A percentile compares a stretch with the other conserved stretches of the same genome.
Conservation (phyloP, 1,140 invertebrate genomes). For the Lordiphosa stackelbergi region DNA sequence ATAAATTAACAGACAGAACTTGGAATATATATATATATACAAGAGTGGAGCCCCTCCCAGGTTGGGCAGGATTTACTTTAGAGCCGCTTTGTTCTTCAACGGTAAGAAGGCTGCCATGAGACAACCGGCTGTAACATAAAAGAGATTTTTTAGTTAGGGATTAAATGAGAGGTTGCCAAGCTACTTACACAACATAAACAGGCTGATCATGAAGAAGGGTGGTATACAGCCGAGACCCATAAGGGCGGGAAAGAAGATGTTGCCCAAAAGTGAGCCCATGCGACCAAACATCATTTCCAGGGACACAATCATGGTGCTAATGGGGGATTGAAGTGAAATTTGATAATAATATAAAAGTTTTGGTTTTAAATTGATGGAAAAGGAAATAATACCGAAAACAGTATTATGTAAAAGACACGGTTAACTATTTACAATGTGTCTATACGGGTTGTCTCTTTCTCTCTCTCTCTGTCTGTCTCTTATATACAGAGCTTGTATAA, state of each 20-base stretch:
- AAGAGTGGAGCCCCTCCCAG: not conserved
- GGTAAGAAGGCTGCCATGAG: conserved; percentile 61
- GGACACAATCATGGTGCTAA: conserved; percentile 68
- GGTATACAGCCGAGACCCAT: conserved; percentile 65
- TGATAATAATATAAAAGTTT: too few species aligned
- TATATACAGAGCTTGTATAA: too few species aligned
- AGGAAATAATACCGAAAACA: too few species aligned
- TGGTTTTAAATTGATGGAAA: too few species aligned
- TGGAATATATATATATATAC: conserved; percentile 4
- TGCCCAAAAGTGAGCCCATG: conserved; percentile 58
- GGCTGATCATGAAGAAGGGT: conserved; percentile 67
- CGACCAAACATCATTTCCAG: conserved; percentile 72
- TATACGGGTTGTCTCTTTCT: too few species aligned
- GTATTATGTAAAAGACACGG: too few species aligned
- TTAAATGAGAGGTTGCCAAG: too few species aligned
- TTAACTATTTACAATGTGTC: too few species aligned
- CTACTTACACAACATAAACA: conserved; percentile 66
- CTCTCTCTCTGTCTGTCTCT: too few species aligned
- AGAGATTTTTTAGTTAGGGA: not conserved
- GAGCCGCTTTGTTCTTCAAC: conserved; percentile 57
- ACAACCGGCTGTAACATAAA: conserved; percentile 41
- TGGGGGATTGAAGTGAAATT: too few species aligned
- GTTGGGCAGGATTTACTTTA: conserved; percentile 37
- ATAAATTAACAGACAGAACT: conserved; percentile 53
- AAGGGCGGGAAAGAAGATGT: conserved; percentile 65